These are phyloP conservation scores for Mormoops blainvillei DNA, from an alignment of 2,113 vertebrate genomes.

Conservation along the genomic window DNA sequence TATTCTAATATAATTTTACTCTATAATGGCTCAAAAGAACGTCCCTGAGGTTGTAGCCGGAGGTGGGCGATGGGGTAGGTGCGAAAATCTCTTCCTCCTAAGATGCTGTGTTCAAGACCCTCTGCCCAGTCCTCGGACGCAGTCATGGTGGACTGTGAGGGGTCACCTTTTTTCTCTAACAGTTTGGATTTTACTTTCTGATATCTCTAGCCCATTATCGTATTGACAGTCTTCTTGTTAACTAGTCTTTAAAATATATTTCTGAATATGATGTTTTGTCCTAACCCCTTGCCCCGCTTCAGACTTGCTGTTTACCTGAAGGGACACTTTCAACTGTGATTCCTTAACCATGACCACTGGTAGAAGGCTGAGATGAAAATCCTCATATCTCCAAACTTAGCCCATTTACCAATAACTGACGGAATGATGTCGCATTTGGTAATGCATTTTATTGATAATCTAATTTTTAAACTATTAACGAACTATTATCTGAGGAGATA, in stretches of 20 bases:
- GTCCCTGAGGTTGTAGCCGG: not conserved
- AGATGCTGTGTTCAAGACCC: not conserved
- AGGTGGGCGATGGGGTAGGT: not conserved
- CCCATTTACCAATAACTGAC: not conserved
- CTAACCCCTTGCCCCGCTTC: rapidly evolving
- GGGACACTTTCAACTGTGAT: not conserved
- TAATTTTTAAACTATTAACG: not conserved
- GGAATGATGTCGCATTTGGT: not conserved
- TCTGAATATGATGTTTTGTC: not conserved
- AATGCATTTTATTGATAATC: not conserved
- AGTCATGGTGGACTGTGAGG: rapidly evolving
- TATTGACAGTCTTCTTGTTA: not conserved
- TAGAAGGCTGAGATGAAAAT: not conserved
- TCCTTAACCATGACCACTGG: not conserved
- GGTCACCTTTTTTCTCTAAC: not conserved
- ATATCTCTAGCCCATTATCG: not conserved
- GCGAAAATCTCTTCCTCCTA: not conserved
- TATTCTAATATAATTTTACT: constrained; percentile 51
- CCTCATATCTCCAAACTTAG: not conserved
- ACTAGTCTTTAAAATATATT: not conserved
- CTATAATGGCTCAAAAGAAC: not conserved
- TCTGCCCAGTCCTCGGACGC: not conserved
- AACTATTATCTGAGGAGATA: not conserved
- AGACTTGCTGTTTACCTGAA: not conserved
- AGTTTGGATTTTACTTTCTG: not conserved